These are phyloP conservation scores for Apeira syringaria DNA, from an alignment of 2,888 invertebrate genomes.

Conservation along the genomic window DNA sequence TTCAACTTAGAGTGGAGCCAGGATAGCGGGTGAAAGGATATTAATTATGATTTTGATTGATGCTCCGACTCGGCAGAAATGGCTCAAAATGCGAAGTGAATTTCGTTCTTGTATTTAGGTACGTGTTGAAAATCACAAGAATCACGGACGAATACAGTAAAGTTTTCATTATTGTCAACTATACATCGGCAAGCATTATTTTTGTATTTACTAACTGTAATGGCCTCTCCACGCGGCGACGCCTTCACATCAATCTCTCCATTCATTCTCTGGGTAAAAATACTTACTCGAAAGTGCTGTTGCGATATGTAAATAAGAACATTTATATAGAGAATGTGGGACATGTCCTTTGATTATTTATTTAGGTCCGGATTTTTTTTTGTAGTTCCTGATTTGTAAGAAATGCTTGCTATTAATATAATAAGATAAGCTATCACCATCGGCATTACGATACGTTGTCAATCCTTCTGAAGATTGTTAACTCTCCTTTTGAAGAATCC, in stretches of 20 bases:
- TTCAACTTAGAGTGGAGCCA: slow-evolving; percentile 4
- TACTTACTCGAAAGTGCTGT: slow-evolving; percentile 9
- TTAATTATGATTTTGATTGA: slow-evolving; percentile 24
- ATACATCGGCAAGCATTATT: too few relatives aligned
- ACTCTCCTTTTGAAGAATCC: too few relatives aligned
- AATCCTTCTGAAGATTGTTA: too few relatives aligned
- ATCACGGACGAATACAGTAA: slow-evolving; percentile 7
- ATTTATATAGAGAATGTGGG: slow-evolving; percentile 4
- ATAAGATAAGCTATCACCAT: too few relatives aligned
- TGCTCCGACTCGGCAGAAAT: slow-evolving; percentile 3
- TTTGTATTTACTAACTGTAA: too few relatives aligned
- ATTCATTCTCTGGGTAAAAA: slow-evolving; percentile 6
- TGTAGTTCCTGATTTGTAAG: too few relatives aligned
- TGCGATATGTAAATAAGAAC: slow-evolving; percentile 11
- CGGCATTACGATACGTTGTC: too few relatives aligned
- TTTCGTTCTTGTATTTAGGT: too few relatives aligned
- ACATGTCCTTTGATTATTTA: neutral
- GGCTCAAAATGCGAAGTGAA: too few relatives aligned
- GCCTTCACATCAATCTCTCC: slow-evolving; percentile 15
- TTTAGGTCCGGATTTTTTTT: too few relatives aligned
- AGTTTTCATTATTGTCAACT: neutral
- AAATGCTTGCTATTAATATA: too few relatives aligned
- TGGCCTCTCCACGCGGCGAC: slow-evolving; percentile 1
- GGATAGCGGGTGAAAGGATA: slow-evolving; percentile 18
- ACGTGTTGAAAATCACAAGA: too few relatives aligned